These are phyloP conservation scores for Parazoanthus atlanticus DNA, from an alignment of 92 coral and sea anemone species.

Conservation along the genomic window DNA sequence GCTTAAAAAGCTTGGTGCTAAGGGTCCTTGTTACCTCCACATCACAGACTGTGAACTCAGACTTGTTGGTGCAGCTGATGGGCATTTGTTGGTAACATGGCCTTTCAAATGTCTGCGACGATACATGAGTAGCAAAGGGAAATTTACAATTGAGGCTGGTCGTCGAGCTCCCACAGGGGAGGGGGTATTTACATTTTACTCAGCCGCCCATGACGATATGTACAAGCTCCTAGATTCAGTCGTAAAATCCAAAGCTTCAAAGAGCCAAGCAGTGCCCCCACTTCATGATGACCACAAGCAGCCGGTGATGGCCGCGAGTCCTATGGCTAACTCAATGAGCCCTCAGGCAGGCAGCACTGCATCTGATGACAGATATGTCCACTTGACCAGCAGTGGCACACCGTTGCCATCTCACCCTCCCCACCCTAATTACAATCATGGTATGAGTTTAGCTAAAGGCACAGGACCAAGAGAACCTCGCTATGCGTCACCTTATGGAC, in stretches of 20 bases:
- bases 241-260: conserved; percentile 84
- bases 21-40: conserved; percentile 75
- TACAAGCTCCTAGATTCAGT: conserved; percentile 89
- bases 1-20: conserved; percentile 81
- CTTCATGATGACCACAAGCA: conserved; percentile 33
- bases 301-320: conserved; percentile 46
- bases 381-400: conserved; percentile 48
- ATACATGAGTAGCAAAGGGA: conserved; percentile 88
- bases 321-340: not conserved
- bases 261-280: conserved; percentile 26
- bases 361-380: conserved; percentile 61
- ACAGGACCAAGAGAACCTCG: conserved; percentile 32
- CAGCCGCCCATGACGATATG: conserved; percentile 91
- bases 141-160: conserved; percentile 94
- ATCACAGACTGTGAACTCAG: conserved; percentile 87
- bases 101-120: conserved; percentile 95
- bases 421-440: conserved; percentile 69
- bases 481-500: conserved; percentile 86
- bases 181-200: conserved; percentile 84
- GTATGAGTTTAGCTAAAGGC: conserved; percentile 28
- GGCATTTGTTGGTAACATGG: conserved; percentile 91
- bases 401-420: conserved; percentile 56
- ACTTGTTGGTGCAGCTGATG: conserved; percentile 83
- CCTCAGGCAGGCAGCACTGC: not conserved
- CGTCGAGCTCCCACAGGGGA: conserved; percentile 98